A percentile compares a stretch with the other conserved stretches of the same genome.
Evolutionary conservation across 2,113 vertebrate species (phyloP).

Genomic region (Phylloscopus trochilus): DNA sequence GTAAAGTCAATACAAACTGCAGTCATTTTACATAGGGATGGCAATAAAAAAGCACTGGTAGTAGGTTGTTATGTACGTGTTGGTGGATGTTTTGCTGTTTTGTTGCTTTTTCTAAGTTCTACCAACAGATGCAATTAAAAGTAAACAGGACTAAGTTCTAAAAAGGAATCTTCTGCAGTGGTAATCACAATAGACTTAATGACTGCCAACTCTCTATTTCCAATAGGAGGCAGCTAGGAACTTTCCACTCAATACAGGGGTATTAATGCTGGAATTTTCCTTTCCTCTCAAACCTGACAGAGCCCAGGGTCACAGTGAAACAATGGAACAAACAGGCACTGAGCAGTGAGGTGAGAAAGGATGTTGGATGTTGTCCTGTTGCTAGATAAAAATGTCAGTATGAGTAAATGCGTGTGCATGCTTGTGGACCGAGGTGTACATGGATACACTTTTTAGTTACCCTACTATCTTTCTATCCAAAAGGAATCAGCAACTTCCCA

Average conservation of each 20-base stretch:
- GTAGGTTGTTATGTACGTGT: not conserved
- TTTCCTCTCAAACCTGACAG: not conserved
- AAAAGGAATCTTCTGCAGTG: not conserved
- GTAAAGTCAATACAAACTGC: conserved; percentile 43
- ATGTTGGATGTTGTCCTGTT: not conserved
- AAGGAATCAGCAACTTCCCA: not conserved
- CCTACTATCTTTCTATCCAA: not conserved
- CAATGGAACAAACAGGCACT: not conserved
- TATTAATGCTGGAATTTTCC: not conserved
- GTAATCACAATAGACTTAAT: not conserved
- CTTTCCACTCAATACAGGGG: not conserved
- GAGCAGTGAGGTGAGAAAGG: not conserved
- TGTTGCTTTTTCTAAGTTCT: not conserved
- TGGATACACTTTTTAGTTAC: not conserved
- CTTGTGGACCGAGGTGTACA: not conserved
- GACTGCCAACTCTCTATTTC: not conserved
- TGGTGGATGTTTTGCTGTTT: not conserved
- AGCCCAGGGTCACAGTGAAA: not conserved
- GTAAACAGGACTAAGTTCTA: conserved; percentile 46
- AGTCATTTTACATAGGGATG: conserved; percentile 37
- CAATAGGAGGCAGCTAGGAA: not conserved
- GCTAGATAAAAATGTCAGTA: not conserved
- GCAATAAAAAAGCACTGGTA: conserved; percentile 13
- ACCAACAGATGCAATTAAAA: conserved; percentile 41
- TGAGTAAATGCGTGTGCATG: no score